phyloP scores from a whole-genome alignment of 2,113 vertebrate species.

The Rhynchopsitta pachyrhyncha region DNA sequence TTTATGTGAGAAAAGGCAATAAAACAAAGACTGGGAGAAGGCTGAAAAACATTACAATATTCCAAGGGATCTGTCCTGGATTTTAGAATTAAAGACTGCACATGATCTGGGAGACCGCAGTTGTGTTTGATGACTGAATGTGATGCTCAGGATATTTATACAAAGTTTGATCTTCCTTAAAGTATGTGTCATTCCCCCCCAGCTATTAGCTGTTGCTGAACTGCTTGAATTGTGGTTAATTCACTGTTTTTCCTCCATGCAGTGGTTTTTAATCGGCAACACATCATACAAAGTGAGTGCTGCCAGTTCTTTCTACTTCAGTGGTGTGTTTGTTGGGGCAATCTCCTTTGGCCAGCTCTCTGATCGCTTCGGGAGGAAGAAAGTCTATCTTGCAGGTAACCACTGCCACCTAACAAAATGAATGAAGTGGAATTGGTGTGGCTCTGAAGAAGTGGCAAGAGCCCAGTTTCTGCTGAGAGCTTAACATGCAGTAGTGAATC shows the following conservation, averaged over 20 bases:
- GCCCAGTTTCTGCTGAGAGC: background rate
- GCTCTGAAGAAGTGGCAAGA: background rate
- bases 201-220: background rate
- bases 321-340: constrained; percentile 81
- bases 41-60: background rate
- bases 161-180: background rate
- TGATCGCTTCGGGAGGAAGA: constrained; percentile 79
- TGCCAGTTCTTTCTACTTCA: constrained; percentile 82
- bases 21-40: background rate
- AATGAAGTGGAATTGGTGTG: accelerated
- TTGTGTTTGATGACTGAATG: background rate
- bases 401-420: background rate
- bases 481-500: background rate
- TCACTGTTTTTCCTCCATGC: background rate
- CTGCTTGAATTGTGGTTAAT: background rate
- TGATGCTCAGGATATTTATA: background rate
- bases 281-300: constrained; percentile 78
- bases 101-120: background rate
- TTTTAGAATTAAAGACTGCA: background rate
- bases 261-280: constrained; percentile 82
- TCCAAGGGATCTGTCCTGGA: background rate
- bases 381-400: constrained; percentile 81
- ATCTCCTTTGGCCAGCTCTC: constrained; percentile 82
- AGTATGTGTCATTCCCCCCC: background rate
- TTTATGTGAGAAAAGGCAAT: background rate